Evolutionary conservation across 2,113 vertebrate genomes (phyloP), one percentile per base, ranked within the genome.

Genomic region (Epinephelus fuscoguttatus): DNA sequence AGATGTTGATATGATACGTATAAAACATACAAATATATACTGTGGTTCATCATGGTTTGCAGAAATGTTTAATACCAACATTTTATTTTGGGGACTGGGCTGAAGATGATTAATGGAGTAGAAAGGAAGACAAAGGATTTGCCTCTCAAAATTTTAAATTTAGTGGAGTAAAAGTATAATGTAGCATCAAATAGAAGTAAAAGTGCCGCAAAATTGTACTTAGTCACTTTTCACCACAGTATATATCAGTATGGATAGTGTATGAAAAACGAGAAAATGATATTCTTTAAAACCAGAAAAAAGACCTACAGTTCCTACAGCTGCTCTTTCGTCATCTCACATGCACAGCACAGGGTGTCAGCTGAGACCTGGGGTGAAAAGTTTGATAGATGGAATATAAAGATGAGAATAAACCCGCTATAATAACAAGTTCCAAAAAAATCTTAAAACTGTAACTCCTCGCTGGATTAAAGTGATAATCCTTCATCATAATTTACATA

Each of bases 391-490:
- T 15, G 42, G 14, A 15, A 27, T n/a, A 47, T 30, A 57, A 45
- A 70, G 3, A 4, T 75, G 27, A 15, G 4, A 73, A 33, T 3
- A 25, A 18, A 15, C 12, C 15, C 9, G 3, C 40, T 25, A 18
- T 50, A 27, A 55, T 57, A 75, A 37, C n/a, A 85, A 88, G 45
- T 49, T 64, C 30, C 30, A 37, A 11, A 33, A 45, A 78, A 25
- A 30, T 2, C 9, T 73, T 9, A 15, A 73, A 37, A 74, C 11
- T 42, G 17, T 66, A 17, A 49, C 15, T 14, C 75, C 37, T 60
- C 33, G 21, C n/a, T 45, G 72, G 62, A 83, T 86, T 75, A 70
- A 77, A 68, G 63, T 25, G 45, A 78, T 81, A 72, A 49, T 17
- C 67, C 21, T 47, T 21, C 9, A 57, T 57, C 25, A 33, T n/a